Evolutionary conservation across 2,113 vertebrate genomes (phyloP), one percentile per base, ranked within the genome.

Genomic region (Scomber japonicus): DNA sequence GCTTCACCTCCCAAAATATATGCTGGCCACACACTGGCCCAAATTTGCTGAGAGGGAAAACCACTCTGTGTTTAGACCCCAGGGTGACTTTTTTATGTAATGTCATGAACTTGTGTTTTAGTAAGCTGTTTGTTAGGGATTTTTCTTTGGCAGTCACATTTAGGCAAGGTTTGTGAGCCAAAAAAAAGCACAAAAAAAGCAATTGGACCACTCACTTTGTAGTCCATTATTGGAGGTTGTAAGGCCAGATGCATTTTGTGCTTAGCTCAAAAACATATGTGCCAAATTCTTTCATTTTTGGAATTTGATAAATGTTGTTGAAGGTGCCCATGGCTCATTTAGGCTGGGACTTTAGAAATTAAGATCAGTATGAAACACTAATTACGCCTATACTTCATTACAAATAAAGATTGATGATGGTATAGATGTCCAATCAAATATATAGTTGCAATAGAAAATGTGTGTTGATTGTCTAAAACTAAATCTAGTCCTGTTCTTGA

Each of bases 51-150:
- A 78, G 68, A 66, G 59, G 49, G 27, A 75, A 76, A 79, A 66
- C 11, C 51, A 66, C 55, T 60, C 30, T 68, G 63, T 53, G 55
- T 81, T 82, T 83, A 31, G 63, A 76, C 48, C 15, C 27, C n/a
- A 16, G 17, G 60, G 60, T 44, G 68, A 40, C 74, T 69, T 82
- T 54, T 71, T 63, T 82, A 71, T 84, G 63, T 78, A 55, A 82
- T 88, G 80, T 86, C 80, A 75, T 57, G 71, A 80, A 83, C 74
- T 80, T 70, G 53, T 76, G 67, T 85, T 91, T 85, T 63, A 78
- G 57, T 51, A 65, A 68, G 78, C 45, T 19, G 45, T 78, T 88
- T 88, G 76, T 85, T 55, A 17, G 48, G 55, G 75, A 68, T 91
- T 86, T 87, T 80, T 71, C 35, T 85, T 86, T 90, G 70, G 80